Evolutionary conservation across 2,113 vertebrate species (phyloP).

Genomic region (Bufo gargarizans): DNA sequence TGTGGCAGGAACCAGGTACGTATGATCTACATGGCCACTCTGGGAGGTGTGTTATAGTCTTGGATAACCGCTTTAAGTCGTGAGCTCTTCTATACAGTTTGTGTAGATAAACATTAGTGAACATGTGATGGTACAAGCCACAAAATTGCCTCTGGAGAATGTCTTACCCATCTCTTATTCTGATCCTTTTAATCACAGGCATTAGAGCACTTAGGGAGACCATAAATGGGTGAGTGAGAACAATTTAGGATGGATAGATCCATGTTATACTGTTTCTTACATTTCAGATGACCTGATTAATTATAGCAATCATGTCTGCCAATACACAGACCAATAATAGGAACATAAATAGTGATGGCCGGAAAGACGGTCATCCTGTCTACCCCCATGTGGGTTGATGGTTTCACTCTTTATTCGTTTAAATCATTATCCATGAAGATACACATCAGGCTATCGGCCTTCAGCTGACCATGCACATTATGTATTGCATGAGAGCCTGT

Average conservation of each 20-base stretch:
- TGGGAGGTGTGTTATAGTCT: too few relatives aligned
- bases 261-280: slow-evolving; percentile 28
- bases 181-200: slow-evolving; percentile 47
- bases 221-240: slow-evolving; percentile 17
- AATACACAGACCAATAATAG: slow-evolving; percentile 15
- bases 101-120: slow-evolving; percentile 25
- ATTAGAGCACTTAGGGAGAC: slow-evolving; percentile 24
- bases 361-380: background rate
- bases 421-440: background rate
- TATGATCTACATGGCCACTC: too few relatives aligned
- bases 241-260: slow-evolving; percentile 28
- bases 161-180: slow-evolving; percentile 21
- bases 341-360: background rate
- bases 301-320: background rate
- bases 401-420: background rate
- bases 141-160: slow-evolving; percentile 4
- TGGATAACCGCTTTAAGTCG: background rate
- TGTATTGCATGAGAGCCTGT: too few relatives aligned
- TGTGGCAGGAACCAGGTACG: too few relatives aligned
- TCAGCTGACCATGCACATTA: background rate
- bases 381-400: background rate
- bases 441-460: background rate
- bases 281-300: slow-evolving; percentile 11
- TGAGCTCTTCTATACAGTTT: background rate
- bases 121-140: slow-evolving; percentile 35